These are phyloP conservation scores for Ennomos fuscantarius DNA, from an alignment of 2,888 invertebrate genomes.

Conservation along the genomic window DNA sequence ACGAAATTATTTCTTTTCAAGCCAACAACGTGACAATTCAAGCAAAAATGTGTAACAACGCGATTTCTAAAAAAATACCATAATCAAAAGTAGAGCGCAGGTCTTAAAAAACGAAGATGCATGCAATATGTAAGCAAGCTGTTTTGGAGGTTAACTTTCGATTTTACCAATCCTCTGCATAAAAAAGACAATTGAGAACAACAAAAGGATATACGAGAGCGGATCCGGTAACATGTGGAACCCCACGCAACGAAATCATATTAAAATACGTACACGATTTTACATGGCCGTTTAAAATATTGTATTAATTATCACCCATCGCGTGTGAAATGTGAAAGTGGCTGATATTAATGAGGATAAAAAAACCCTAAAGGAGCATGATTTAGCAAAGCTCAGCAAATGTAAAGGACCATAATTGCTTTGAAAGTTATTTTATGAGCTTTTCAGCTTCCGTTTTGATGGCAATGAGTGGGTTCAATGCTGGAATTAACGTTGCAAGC, in stretches of 20 bases:
- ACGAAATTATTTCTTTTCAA: constrained; percentile 13
- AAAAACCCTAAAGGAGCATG: constrained; percentile 56
- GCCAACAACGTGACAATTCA: constrained; percentile 11
- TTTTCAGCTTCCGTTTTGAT: constrained; percentile 48
- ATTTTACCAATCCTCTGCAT: constrained; percentile 62
- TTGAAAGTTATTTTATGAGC: constrained; percentile 67
- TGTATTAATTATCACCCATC: constrained; percentile 56
- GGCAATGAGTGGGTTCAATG: constrained; percentile 54
- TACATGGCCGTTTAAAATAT: constrained; percentile 49
- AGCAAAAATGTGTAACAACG: constrained; percentile 19
- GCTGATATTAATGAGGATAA: constrained; percentile 73
- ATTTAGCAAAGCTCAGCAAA: constrained; percentile 59
- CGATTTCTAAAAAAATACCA: constrained; percentile 41
- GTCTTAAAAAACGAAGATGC: constrained; percentile 36
- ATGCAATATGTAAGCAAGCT: constrained; percentile 29
- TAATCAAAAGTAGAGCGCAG: constrained; percentile 33
- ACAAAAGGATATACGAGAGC: constrained; percentile 55
- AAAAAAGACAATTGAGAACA: constrained; percentile 65
- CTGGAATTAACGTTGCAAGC: constrained; percentile 54
- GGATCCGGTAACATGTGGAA: constrained; percentile 51
- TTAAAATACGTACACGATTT: constrained; percentile 43
- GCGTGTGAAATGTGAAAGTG: constrained; percentile 69
- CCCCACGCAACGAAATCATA: constrained; percentile 53
- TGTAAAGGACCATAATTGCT: constrained; percentile 64
- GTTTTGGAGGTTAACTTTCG: constrained; percentile 66